Conservation (phyloP, 2,797 vertebrate genomes). For the Meriones psammophilus region DNA sequence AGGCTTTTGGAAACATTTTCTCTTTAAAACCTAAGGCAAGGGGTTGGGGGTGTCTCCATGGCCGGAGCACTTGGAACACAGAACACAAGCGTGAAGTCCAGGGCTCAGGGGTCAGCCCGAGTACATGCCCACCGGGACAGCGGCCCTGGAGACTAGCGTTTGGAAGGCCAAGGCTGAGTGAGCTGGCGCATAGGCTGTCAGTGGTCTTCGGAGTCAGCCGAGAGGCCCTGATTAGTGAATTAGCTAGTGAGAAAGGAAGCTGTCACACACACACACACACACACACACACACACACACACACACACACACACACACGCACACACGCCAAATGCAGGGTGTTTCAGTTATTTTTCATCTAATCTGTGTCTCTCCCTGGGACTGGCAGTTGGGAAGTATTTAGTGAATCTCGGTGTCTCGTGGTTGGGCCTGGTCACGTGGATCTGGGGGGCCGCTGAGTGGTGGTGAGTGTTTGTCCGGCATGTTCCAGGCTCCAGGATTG, state of each 20-base stretch:
- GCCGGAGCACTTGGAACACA: too few relatives aligned
- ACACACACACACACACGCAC: too few relatives aligned
- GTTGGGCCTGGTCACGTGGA: not conserved
- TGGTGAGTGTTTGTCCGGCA: not conserved
- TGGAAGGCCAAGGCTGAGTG: not conserved
- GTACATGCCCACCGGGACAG: not conserved
- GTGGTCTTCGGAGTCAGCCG: not conserved
- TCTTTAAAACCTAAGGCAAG: slow-evolving; percentile 13
- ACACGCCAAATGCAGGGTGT: too few relatives aligned
- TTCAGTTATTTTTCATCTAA: not conserved
- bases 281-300: too few relatives aligned
- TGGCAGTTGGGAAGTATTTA: not conserved
- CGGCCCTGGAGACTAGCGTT: not conserved
- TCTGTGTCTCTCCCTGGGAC: not conserved
- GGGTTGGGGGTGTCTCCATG: not conserved
- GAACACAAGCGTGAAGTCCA: not conserved
- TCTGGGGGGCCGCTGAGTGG: not conserved
- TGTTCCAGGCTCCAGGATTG: not conserved
- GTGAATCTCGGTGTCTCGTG: not conserved
- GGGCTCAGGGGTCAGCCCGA: not conserved
- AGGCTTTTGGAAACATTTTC: not conserved
- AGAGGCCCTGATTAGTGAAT: not conserved
- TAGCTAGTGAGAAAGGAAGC: not conserved
- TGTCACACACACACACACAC: not conserved
- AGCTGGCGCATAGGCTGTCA: not conserved